Evolutionary conservation across 2,113 vertebrate genomes (phyloP).

Genomic region (Neogobius melanostomus): DNA sequence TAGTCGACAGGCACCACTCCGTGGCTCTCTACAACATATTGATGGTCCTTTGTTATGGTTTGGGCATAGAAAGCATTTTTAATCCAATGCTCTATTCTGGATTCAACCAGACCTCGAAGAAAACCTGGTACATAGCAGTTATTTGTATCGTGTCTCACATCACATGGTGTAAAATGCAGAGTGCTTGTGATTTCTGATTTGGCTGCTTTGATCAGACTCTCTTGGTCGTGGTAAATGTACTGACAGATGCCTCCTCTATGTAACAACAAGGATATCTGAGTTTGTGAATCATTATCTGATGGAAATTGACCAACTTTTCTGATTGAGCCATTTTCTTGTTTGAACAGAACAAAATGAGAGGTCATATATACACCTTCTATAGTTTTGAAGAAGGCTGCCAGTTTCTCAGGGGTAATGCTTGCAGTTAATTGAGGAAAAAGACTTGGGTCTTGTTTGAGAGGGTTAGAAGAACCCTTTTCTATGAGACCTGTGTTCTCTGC

Average conservation of each 20-base stretch:
- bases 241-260: constrained; percentile 30
- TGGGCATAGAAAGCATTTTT: constrained; percentile 63
- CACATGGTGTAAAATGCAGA: constrained; percentile 42
- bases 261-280: constrained; percentile 22
- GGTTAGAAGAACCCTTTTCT: constrained; percentile 5
- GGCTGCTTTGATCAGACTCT: not conserved
- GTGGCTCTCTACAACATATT: constrained; percentile 59
- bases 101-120: constrained; percentile 44
- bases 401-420: not conserved
- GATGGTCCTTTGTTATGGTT: constrained; percentile 37
- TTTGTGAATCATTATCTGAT: not conserved
- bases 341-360: constrained; percentile 33
- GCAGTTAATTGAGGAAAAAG: constrained; percentile 15
- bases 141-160: not conserved
- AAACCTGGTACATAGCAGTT: constrained; percentile 49
- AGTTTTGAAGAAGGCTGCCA: constrained; percentile 42
- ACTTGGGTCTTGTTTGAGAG: not conserved
- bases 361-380: constrained; percentile 32
- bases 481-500: constrained; percentile 40
- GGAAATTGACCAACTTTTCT: not conserved
- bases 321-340: not conserved
- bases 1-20: constrained; percentile 69
- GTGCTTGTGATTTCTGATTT: constrained; percentile 10
- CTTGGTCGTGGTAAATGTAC: constrained; percentile 18
- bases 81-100: constrained; percentile 59